Evolutionary conservation across 2,888 invertebrate species (phyloP), one percentile per base, ranked within the genome.

Genomic region (Diarsia mendica): DNA sequence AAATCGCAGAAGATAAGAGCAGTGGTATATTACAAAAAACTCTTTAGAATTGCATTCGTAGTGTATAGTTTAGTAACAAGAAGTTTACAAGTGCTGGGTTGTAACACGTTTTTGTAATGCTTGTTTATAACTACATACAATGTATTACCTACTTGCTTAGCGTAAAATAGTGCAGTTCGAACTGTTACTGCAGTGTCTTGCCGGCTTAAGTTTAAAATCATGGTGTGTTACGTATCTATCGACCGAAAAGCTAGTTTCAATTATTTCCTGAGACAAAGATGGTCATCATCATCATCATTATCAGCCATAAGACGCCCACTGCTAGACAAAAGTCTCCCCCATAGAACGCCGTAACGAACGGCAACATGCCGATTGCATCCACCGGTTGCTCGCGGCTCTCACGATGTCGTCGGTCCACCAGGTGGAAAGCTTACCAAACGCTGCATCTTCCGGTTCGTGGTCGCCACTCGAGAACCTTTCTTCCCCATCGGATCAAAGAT

Each of bases 1-100:
- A 63, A 20, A 20, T 9, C 9, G 65, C 53, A 78, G 64, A 78
- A 73, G 64, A 20, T 51, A 23, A 8, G 44, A 44, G 3, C 28
- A 58, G 13, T 64, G 18, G 13, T 46, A 48, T 9, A 28, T 3
- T 33, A 2, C 2, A 15, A 3, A 9, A 8, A n/a, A 11, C 18
- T 3, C 2, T 18, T 33, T 49, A 44, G 44, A 76, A 28, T n/a
- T 53, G 18, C 3, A 18, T 49, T 39, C 20, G 9, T n/a, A 20
- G 1, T 13, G 4, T 28, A 48, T 39, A 53, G 1, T 15, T 15
- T 9, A 44, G 46, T 6, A 28, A 55, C 48, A 39, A 48, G 33
- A 48, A 48, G 15, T 28, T 20, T 18, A 15, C n/a, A n/a, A 55
- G 18, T n/a, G 28, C 20, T 58, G 8, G 10, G 9, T 28, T 23